phyloP scores from a whole-genome alignment of 2,888 invertebrate species.

The Agriopis aurantiaria region DNA sequence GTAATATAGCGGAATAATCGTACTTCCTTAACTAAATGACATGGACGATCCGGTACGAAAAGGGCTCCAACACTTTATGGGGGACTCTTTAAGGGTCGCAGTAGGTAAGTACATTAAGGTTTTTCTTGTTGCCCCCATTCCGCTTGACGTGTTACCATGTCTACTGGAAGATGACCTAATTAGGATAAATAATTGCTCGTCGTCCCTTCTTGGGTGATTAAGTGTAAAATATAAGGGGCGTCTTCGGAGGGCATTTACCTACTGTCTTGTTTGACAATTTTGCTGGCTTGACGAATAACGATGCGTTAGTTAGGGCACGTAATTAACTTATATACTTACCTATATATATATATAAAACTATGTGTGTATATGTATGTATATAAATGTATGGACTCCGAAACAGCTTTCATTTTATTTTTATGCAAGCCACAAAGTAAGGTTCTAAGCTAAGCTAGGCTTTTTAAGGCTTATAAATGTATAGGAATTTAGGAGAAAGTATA shows the following conservation, averaged over 20 bases:
- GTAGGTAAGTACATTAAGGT: conserved; percentile 16
- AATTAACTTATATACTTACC: too few relatives aligned
- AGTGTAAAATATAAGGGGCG: conserved; percentile 24
- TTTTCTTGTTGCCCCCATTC: conserved; percentile 24
- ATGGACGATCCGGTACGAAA: conserved; percentile 18
- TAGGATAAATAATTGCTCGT: conserved; percentile 34
- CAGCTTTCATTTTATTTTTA: too few relatives aligned
- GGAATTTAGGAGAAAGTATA: too few relatives aligned
- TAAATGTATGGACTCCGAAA: too few relatives aligned
- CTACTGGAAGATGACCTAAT: conserved; percentile 35
- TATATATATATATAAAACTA: too few relatives aligned
- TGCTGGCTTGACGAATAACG: neutral
- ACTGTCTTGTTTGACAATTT: conserved; percentile 12
- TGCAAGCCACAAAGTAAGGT: too few relatives aligned
- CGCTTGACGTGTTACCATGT: conserved; percentile 31
- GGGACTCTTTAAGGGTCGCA: conserved; percentile 6
- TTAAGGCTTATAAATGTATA: too few relatives aligned
- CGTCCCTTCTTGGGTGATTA: conserved; percentile 31
- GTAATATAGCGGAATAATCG: conserved; percentile 24
- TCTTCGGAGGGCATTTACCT: conserved; percentile 3
- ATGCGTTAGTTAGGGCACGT: neutral
- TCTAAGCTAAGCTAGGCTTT: too few relatives aligned
- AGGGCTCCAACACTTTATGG: conserved; percentile 9
- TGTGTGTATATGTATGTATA: too few relatives aligned
- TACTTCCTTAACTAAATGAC: conserved; percentile 20